Percentiles rank a stretch among this genome's conserved stretches.
These are phyloP conservation scores for Philaethria dido DNA, from an alignment of 2,888 invertebrate genomes.

Conservation along the genomic window DNA sequence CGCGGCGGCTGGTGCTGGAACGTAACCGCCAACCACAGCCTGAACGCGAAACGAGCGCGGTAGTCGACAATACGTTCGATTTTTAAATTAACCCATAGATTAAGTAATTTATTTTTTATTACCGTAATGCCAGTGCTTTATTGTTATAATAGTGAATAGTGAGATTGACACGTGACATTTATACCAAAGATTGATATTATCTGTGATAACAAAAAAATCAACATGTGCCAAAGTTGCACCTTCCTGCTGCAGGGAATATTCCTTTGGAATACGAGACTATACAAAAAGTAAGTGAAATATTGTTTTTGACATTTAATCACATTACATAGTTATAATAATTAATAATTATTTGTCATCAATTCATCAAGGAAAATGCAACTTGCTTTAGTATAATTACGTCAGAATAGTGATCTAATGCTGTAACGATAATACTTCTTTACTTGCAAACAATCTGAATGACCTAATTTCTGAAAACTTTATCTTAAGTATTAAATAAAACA, in stretches of 20 bases:
- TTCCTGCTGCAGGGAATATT: slow-evolving; percentile 65
- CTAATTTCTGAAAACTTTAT: slow-evolving; percentile 35
- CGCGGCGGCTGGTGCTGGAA: slow-evolving; percentile 77
- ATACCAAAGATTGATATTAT: slow-evolving; percentile 58
- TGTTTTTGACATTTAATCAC: neutral
- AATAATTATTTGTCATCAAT: neutral
- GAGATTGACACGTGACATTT: slow-evolving; percentile 40
- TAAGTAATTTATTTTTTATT: slow-evolving; percentile 34
- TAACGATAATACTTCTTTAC: slow-evolving; percentile 37
- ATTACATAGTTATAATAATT: neutral
- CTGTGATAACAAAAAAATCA: slow-evolving; percentile 69
- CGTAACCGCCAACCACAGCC: slow-evolving; percentile 67
- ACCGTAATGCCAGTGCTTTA: slow-evolving; percentile 57
- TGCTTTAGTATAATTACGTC: slow-evolving; percentile 17
- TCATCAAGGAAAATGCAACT: slow-evolving; percentile 11
- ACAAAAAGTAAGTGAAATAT: slow-evolving; percentile 60
- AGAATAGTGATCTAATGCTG: slow-evolving; percentile 26
- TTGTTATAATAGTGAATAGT: slow-evolving; percentile 48
- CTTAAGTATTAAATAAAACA: neutral
- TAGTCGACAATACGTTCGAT: slow-evolving; percentile 43
- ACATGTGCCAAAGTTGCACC: slow-evolving; percentile 61
- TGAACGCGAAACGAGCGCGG: slow-evolving; percentile 54
- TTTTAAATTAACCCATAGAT: slow-evolving; percentile 45
- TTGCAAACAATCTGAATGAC: slow-evolving; percentile 35
- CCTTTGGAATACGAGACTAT: slow-evolving; percentile 54